Base-by-base conservation (phyloP, 2,797 vertebrate genomes). In the Geotrypetes seraphini region DNA sequence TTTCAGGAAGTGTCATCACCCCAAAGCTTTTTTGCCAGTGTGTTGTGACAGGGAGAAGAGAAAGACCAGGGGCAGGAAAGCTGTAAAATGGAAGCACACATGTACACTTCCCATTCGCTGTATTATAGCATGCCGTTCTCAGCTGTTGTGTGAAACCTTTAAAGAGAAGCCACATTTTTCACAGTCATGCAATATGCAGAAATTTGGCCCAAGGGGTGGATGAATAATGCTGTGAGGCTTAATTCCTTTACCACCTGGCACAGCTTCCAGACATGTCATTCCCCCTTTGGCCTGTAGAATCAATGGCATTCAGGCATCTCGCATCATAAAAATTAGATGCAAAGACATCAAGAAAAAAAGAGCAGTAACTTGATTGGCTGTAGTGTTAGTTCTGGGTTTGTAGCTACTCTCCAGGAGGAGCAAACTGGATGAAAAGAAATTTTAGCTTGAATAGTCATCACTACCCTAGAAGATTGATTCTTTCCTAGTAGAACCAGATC, bases 171-270 rank as follows among this genome's bases (percentile, higher is more conserved):
- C 75, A 55, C 63, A 64, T 61, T 58, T 47, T 53, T 56, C 20
- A 50, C 66, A 35, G 31, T 61, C 60, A 43, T 64, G n/a, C 54
- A 32, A 2, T 60, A 55, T 65, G 50, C 53, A 58, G 47, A 76
- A 76, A 69, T 75, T 65, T 45, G 49, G 16, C 18, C 29, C 44
- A 5, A 15, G n/a, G n/a, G n/a, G n/a, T n/a, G 19, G 23, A 20
- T n/a, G 19, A 36, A 7, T 16, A n/a, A 16, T 10, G 31, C 28
- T 57, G 68, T 32, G 22, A 54, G 59, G 51, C 70, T 60, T 75
- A 74, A 73, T 78, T 78, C 69, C 43, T 55, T 55, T 33, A 49
- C 57, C 73, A 66, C 69, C 74, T 73, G 72, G 71, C 71, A 68
- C 53, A 39, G 53, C 68, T 71, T 48, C 57, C 63, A 42, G 57